These are phyloP conservation scores for Actinia tenebrosa DNA, from an alignment of 64 coral and sea anemone genomes.

Conservation along the genomic window DNA sequence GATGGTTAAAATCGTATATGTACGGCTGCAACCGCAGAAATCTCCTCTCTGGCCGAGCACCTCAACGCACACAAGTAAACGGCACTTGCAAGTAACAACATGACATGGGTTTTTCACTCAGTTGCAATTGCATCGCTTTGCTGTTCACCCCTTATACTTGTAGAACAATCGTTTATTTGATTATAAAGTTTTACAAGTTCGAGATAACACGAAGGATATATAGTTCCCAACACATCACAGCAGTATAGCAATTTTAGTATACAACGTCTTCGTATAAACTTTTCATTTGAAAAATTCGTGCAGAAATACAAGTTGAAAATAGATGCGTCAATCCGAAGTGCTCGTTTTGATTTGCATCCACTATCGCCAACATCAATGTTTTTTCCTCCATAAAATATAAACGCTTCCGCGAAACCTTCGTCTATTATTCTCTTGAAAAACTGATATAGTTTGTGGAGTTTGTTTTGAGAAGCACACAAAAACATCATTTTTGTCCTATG, in stretches of 20 bases:
- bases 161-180: neutral
- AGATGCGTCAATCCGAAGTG: neutral
- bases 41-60: neutral
- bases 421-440: neutral
- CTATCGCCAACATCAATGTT: neutral
- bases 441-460: neutral
- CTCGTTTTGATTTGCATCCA: constrained; percentile 2
- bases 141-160: neutral
- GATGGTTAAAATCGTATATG: neutral
- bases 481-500: neutral
- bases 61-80: neutral
- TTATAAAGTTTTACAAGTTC: constrained; percentile 1
- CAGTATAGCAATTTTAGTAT: neutral
- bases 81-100: neutral
- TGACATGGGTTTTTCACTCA: neutral
- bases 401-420: neutral
- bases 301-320: neutral
- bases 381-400: neutral
- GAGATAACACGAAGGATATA: neutral
- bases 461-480: neutral
- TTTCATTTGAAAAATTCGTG: neutral
- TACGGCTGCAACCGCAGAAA: neutral
- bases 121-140: neutral
- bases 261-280: neutral
- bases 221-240: neutral